phyloP scores from a whole-genome alignment of 2,888 invertebrate species.

The Euclidia mi region DNA sequence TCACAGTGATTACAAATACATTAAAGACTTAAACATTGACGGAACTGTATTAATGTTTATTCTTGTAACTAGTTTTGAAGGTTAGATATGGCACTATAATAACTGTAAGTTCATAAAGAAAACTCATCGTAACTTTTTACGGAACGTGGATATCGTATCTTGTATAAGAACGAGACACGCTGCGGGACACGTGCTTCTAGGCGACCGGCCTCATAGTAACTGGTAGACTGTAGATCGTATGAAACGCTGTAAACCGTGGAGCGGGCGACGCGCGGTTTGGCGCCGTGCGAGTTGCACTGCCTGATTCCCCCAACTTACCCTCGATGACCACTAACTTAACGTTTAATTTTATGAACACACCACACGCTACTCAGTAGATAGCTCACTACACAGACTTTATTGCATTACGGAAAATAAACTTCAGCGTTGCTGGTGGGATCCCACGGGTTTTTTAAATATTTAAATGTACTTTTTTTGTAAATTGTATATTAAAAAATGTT shows the following conservation, averaged over 20 bases:
- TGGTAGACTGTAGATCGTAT: constrained; percentile 44
- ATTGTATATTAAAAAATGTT: too few relatives aligned
- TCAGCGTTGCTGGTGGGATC: too few relatives aligned
- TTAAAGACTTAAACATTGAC: constrained; percentile 50
- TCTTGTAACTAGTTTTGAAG: constrained; percentile 54
- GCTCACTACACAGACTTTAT: too few relatives aligned
- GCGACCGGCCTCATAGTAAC: constrained; percentile 73
- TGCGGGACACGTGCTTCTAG: constrained; percentile 67
- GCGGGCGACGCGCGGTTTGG: constrained; percentile 5
- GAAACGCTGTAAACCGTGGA: constrained; percentile 14
- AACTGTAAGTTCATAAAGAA: constrained; percentile 60
- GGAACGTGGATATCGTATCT: constrained; percentile 57
- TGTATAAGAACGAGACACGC: constrained; percentile 61
- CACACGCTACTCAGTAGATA: too few relatives aligned
- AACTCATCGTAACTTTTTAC: constrained; percentile 69
- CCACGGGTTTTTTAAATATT: too few relatives aligned
- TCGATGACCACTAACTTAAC: too few relatives aligned
- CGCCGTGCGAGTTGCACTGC: constrained; percentile 12
- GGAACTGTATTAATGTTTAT: constrained; percentile 50
- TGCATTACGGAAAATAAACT: too few relatives aligned
- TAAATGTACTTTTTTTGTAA: too few relatives aligned
- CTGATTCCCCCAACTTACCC: background rate
- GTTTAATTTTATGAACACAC: too few relatives aligned
- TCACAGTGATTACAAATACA: constrained; percentile 62
- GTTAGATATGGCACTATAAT: constrained; percentile 52